phyloP scores from a whole-genome alignment of 2,888 invertebrate species.

The Lamproptera curius region DNA sequence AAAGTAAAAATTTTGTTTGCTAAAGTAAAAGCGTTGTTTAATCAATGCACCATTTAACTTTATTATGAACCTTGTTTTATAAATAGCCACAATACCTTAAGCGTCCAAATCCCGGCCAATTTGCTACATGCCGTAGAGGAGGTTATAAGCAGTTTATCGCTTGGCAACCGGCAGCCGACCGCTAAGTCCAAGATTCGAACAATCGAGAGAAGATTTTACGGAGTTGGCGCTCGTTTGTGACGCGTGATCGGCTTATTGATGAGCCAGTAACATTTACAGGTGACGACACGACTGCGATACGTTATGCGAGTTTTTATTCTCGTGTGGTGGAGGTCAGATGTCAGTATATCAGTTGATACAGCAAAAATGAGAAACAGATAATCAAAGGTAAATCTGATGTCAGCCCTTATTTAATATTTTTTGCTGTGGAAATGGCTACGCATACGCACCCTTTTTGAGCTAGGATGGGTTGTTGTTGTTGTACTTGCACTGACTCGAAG shows the following conservation, averaged over 20 bases:
- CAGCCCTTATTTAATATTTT: too few relatives aligned
- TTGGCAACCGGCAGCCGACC: conserved; percentile 54
- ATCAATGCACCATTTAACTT: too few relatives aligned
- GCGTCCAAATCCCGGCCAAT: conserved; percentile 28
- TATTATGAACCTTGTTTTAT: neutral
- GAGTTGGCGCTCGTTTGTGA: conserved; percentile 50
- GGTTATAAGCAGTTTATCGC: conserved; percentile 60
- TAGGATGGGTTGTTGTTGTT: too few relatives aligned
- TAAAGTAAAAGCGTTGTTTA: too few relatives aligned
- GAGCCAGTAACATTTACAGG: conserved; percentile 31
- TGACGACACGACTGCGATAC: conserved; percentile 7
- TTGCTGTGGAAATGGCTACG: too few relatives aligned
- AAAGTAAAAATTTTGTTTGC: too few relatives aligned
- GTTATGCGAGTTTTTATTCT: neutral
- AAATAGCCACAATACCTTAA: neutral
- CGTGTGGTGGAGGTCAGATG: too few relatives aligned
- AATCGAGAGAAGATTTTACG: conserved; percentile 56
- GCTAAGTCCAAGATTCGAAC: conserved; percentile 73
- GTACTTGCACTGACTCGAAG: too few relatives aligned
- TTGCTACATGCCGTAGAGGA: conserved; percentile 31
- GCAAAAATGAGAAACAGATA: too few relatives aligned
- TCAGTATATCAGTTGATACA: too few relatives aligned
- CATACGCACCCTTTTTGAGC: too few relatives aligned
- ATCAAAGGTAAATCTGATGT: too few relatives aligned
- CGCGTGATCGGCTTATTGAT: conserved; percentile 53